Percentiles rank a stretch among this genome's conserved stretches.
phyloP scores from a whole-genome alignment of 2,113 vertebrate species.

The Forbesichthys agassizii region DNA sequence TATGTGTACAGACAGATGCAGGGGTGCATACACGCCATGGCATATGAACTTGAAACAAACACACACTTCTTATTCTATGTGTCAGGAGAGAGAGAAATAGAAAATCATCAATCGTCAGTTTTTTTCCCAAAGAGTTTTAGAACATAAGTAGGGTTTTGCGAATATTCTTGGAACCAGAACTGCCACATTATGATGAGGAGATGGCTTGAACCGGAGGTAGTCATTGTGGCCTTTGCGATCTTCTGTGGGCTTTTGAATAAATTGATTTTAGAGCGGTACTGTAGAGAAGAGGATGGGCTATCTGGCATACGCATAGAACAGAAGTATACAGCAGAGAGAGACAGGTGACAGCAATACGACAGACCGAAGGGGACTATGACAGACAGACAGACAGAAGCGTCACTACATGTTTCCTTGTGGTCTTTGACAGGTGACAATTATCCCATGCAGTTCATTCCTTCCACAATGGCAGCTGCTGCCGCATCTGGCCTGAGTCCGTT shows the following conservation, averaged over 20 bases:
- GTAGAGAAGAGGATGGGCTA: constrained; percentile 5
- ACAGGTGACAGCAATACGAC: background rate
- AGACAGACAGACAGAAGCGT: constrained; percentile 67
- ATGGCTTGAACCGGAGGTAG: background rate
- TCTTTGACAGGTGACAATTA: constrained; percentile 92
- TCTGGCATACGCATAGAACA: background rate
- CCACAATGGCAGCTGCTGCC: constrained; percentile 95
- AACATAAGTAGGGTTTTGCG: too few species aligned
- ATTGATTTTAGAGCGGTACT: background rate
- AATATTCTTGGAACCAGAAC: too few species aligned
- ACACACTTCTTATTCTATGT: background rate
- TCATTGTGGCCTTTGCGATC: too few species aligned
- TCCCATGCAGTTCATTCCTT: constrained; percentile 98
- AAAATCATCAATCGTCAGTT: too few species aligned
- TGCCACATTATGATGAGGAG: background rate
- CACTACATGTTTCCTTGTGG: constrained; percentile 77
- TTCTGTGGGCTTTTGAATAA: too few species aligned
- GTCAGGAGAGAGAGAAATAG: background rate
- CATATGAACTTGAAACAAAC: background rate
- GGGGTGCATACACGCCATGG: too few species aligned
- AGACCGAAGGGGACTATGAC: background rate
- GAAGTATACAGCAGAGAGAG: background rate
- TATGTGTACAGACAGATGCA: constrained; percentile 3
- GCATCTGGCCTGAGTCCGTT: constrained; percentile 96
- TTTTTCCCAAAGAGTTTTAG: too few species aligned